Evolutionary conservation across 1,140 invertebrate genomes (phyloP).

Genomic region (Saccostrea echinata): DNA sequence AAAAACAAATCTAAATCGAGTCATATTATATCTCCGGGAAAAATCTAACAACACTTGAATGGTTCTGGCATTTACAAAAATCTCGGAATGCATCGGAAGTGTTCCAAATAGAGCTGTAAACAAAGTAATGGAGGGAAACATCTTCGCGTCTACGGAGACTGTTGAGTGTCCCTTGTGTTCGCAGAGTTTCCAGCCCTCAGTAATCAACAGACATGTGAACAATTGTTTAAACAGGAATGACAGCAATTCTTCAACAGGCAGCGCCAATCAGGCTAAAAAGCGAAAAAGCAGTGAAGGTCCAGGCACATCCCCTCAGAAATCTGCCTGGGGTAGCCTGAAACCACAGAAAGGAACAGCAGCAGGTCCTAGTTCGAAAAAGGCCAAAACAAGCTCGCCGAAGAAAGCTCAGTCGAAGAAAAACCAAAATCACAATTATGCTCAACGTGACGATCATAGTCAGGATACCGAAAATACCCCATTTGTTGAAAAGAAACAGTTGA

Average conservation of each 20-base stretch:
- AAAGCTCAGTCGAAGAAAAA: constrained; percentile 20
- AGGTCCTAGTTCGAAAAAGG: background rate
- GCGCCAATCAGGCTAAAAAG: constrained; percentile 15
- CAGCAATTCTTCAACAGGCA: background rate
- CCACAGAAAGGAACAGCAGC: constrained; percentile 23
- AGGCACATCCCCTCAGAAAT: background rate
- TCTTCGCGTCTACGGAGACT: constrained; percentile 21
- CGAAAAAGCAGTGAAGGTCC: constrained; percentile 40
- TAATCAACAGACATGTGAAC: constrained; percentile 51
- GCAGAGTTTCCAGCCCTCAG: constrained; percentile 42
- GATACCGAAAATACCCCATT: constrained; percentile 12
- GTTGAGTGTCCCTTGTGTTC: constrained; percentile 48
- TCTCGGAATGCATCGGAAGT: constrained; percentile 9
- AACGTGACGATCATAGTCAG: background rate
- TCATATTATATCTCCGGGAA: background rate
- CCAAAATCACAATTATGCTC: constrained; percentile 3
- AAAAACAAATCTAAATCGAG: no score
- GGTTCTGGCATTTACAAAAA: constrained; percentile 1
- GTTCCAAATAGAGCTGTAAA: constrained; percentile 35
- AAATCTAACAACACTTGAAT: background rate
- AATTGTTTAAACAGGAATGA: constrained; percentile 39
- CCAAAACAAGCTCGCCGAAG: constrained; percentile 15
- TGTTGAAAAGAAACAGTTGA: constrained; percentile 3
- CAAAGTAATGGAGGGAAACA: constrained; percentile 42
- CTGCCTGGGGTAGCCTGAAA: constrained; percentile 49